phyloP scores from a whole-genome alignment of 1,140 invertebrate genomes.

The Diprion similis region DNA sequence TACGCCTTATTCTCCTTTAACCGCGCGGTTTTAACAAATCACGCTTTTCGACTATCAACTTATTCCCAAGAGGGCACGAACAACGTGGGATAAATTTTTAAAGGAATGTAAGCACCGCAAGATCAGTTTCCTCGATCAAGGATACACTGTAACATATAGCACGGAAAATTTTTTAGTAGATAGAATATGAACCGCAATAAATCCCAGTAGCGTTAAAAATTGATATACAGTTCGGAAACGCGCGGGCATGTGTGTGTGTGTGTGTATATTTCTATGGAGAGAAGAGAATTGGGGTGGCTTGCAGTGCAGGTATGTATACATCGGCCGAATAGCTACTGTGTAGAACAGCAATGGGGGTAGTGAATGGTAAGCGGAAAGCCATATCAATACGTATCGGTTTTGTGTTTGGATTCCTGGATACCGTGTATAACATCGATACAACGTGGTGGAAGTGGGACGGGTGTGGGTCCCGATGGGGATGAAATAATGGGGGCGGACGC shows the following conservation, averaged over 20 bases:
- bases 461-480: constrained; percentile 35
- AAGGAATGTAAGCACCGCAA: too few species aligned
- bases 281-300: too few species aligned
- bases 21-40: too few species aligned
- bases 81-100: too few species aligned
- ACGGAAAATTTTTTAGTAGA: not conserved
- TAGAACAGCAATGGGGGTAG: constrained; percentile 24
- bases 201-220: constrained; percentile 53
- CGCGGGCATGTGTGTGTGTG: constrained; percentile 28
- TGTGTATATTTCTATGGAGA: too few species aligned
- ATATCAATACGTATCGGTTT: constrained; percentile 56
- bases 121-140: too few species aligned
- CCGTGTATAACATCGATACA: constrained; percentile 6
- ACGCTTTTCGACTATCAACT: too few species aligned
- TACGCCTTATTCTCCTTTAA: too few species aligned
- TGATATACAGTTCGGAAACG: constrained; percentile 54
- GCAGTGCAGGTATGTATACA: too few species aligned
- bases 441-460: constrained; percentile 17
- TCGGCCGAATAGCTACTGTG: constrained; percentile 25
- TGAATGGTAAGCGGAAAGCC: constrained; percentile 54
- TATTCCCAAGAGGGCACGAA: too few species aligned
- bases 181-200: constrained; percentile 51
- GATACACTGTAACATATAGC: not conserved
- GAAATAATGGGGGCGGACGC: constrained; percentile 53
- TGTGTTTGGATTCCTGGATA: constrained; percentile 35